A percentile compares a stretch with the other conserved stretches of the same genome.
phyloP scores from a whole-genome alignment of 2,113 vertebrate species.

The Equus przewalskii region DNA sequence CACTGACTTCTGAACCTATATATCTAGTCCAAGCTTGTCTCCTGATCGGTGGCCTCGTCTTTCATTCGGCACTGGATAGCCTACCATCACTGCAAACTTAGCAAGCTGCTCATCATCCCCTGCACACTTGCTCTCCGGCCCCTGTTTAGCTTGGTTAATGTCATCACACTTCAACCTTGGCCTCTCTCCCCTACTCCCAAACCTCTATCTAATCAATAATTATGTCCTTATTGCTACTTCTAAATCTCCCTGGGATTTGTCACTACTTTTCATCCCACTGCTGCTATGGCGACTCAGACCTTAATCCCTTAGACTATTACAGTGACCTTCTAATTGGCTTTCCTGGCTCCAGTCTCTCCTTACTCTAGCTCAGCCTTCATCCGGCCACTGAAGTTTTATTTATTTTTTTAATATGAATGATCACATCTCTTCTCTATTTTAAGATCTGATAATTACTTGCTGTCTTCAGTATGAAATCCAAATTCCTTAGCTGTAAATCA shows the following conservation, averaged over 20 bases:
- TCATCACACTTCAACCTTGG: neutral
- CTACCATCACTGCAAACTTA: neutral
- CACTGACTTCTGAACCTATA: neutral
- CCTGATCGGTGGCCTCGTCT: neutral
- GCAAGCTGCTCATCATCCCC: neutral
- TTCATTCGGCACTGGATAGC: neutral
- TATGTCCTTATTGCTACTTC: neutral
- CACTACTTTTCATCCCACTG: neutral
- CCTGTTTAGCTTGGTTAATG: neutral
- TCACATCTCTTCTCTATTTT: neutral
- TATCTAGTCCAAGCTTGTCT: neutral
- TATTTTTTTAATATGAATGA: slow-evolving; percentile 27
- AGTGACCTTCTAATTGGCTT: neutral
- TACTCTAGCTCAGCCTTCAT: neutral
- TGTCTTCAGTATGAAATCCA: neutral
- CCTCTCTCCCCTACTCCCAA: neutral
- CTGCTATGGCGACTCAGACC: slow-evolving; percentile 45
- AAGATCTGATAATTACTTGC: neutral
- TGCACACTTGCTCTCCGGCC: neutral
- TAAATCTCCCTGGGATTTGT: slow-evolving; percentile 38
- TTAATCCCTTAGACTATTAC: slow-evolving; percentile 3
- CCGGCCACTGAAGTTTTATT: neutral
- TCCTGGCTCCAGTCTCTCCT: neutral
- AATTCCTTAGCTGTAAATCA: neutral
- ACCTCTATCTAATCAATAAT: neutral